Evolutionary conservation across 2,888 invertebrate genomes (phyloP), one percentile per base, ranked within the genome.

Genomic region (Melieria crassipennis): DNA sequence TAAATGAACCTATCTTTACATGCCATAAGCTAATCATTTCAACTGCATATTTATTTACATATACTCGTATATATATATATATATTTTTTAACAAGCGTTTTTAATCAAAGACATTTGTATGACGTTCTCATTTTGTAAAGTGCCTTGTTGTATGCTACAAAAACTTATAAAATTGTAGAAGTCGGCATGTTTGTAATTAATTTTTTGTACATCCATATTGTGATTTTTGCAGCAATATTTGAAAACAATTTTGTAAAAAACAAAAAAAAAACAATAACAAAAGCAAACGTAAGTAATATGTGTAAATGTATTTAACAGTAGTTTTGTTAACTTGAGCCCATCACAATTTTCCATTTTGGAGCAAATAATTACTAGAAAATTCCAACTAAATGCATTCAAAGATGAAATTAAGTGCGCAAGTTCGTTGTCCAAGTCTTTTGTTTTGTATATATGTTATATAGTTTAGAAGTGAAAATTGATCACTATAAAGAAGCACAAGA

Each of bases 21-120:
- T 30, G n/a, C n/a, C 43, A n/a, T 43, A 45, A 45, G 45, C 58
- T 45, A 11, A 60, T 42, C 30, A 30, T 30, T 30, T 30, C 30
- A 30, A 30, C 30, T 30, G 9, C 10, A 57, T n/a, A 58, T 45
- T 56, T 69, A 57, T 4, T 16, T 43, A 61, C 10, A 46, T 9
- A 65, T 52, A 50, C n/a, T 57, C 55, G 61, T 67, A 46, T 66
- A 47, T 13, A 50, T 67, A 46, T 66, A 47, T 13, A 50, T 48
- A 48, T 43, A 52, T 52, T 61, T 67, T 67, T 16, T 58, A 65
- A 79, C 87, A 86, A 87, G 87, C 86, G 87, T 87, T 86, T 87
- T 86, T 86, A 85, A 80, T 84, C 86, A 84, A 86, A 83, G 83
- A 84, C 78, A 78, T 74, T 75, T 71, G 52, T 70, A 43, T 46